Evolutionary conservation across 2,888 invertebrate genomes (phyloP), one percentile per base, ranked within the genome.

Genomic region (Rhaphigaster nebulosa): DNA sequence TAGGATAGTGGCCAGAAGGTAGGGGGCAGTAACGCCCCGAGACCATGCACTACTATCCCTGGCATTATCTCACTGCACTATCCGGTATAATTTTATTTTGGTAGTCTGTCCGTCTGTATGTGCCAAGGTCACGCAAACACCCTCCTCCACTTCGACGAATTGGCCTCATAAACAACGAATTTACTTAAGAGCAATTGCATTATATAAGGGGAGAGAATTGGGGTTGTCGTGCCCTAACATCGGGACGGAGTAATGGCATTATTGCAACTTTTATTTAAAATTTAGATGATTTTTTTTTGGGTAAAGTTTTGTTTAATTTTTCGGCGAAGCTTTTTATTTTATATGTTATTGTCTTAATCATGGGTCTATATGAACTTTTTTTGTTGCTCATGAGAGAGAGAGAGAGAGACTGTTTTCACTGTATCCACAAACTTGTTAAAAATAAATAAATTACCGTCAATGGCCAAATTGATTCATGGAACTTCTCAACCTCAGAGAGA

Each of bases 61-160:
- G 26, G 8, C 26, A 80, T 80, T 23, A 80, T 8, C 80, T 80
- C 45, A 80, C 80, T 80, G 26, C 80, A 80, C 26, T 80, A 38
- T 26, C 80, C 80, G 38, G 45, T 41, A 41, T 80, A 80, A 80
- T 80, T 80, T 80, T 80, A 38, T 41, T 80, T 41, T 80, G 80
- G 80, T 41, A 80, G 80, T 1, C 76, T 10, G 80, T 41, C 80
- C 45, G 80, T 41, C 80, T 41, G 80, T 80, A 80, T 80, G 80
- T 80, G 13, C 80, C 80, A 80, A 80, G 80, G 80, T 80, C 80
- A 80, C 80, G 80, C 80, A 38, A 34, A 41, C 23, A 45, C 80
- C 41, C 80, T 41, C 76, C 76, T 41, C 41, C 80, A 80, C 80
- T 80, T 80, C 26, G 41, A 80, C 8, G 1, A 80, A 80, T 80